phyloP scores from a whole-genome alignment of 2,797 vertebrate species.

The Pseudotriccus pelzelni region DNA sequence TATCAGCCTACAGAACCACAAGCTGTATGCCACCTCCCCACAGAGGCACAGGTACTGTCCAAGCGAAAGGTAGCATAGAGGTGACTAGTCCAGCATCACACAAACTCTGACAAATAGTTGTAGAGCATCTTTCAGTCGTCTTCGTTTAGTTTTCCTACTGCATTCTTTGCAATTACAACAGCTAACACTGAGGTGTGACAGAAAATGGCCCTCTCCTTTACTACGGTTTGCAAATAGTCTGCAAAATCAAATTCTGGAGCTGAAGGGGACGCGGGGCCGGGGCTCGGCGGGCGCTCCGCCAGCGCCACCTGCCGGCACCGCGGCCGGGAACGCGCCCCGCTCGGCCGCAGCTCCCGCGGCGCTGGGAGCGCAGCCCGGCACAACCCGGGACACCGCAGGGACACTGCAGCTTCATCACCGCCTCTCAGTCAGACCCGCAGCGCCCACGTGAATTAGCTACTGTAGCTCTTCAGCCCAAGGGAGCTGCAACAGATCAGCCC shows the following conservation, averaged over 20 bases:
- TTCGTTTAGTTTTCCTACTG: background rate
- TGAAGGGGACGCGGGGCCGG: background rate
- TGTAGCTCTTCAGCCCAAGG: background rate
- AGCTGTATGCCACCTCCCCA: background rate
- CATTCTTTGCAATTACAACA: background rate
- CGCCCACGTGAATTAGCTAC: accelerated
- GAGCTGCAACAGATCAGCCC: background rate
- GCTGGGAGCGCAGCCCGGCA: background rate
- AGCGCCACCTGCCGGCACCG: conserved; percentile 46
- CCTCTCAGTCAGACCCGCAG: background rate
- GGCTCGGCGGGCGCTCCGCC: background rate
- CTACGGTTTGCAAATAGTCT: too few relatives aligned
- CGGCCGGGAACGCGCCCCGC: background rate
- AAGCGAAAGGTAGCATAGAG: background rate
- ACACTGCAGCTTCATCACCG: background rate
- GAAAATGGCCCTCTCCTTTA: background rate
- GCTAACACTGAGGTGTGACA: background rate
- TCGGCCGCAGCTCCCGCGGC: background rate
- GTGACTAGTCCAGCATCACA: background rate
- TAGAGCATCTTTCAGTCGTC: background rate
- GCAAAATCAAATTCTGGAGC: background rate
- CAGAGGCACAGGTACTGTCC: background rate
- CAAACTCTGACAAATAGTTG: background rate
- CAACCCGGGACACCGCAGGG: background rate
- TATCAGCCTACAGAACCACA: background rate